Evolutionary conservation across 1,140 invertebrate species (phyloP).

Genomic region (Pinna nobilis): DNA sequence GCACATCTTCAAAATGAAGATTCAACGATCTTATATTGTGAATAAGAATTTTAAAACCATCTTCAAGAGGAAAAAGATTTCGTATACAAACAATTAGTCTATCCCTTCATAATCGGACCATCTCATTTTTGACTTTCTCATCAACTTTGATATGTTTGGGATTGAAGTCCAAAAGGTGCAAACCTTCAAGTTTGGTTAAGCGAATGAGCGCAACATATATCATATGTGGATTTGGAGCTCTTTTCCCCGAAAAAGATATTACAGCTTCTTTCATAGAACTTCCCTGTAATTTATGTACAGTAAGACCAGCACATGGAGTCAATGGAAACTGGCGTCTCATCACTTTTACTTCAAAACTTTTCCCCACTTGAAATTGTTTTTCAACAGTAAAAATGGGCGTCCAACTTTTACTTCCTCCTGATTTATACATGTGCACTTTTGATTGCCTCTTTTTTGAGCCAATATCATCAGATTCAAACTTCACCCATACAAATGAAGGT

Average conservation of each 20-base stretch:
- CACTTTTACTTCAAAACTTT: slow-evolving; percentile 15
- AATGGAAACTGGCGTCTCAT: slow-evolving; percentile 37
- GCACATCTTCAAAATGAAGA: background rate
- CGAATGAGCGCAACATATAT: slow-evolving; percentile 37
- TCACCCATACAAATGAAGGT: slow-evolving; percentile 26
- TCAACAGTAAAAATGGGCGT: slow-evolving; percentile 29
- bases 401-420: slow-evolving; percentile 28
- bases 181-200: slow-evolving; percentile 9
- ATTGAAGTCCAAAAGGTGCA: slow-evolving; percentile 31
- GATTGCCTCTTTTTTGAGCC: background rate
- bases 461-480: slow-evolving; percentile 26
- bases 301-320: slow-evolving; percentile 26
- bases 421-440: slow-evolving; percentile 11
- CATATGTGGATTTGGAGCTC: slow-evolving; percentile 25
- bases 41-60: background rate
- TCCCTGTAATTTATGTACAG: slow-evolving; percentile 35
- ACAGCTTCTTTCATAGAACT: slow-evolving; percentile 23
- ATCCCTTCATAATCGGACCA: background rate
- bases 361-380: slow-evolving; percentile 32
- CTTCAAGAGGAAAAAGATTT: background rate
- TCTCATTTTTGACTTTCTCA: slow-evolving; percentile 15
- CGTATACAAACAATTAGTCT: background rate
- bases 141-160: slow-evolving; percentile 19
- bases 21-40: slow-evolving; percentile 17
- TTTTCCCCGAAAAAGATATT: slow-evolving; percentile 20